Conservation (phyloP, 2,888 invertebrate species). For the Branchellion lobata region DNA sequence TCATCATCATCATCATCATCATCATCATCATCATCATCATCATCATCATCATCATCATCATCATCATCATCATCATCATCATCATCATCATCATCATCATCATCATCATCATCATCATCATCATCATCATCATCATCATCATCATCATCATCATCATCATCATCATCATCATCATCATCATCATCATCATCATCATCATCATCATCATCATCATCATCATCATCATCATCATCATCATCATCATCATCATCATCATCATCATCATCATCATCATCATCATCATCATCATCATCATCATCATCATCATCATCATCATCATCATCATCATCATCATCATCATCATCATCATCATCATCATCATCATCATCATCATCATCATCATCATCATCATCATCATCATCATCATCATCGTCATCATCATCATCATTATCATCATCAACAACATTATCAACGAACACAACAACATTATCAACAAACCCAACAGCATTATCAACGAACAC, state of each 20-base stretch:
- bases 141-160: not conserved
- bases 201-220: too few relatives aligned
- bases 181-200: too few relatives aligned
- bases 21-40: slow-evolving; percentile 35
- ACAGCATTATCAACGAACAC: too few relatives aligned
- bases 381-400: slow-evolving; percentile 9
- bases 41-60: slow-evolving; percentile 30
- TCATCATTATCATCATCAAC: not conserved
- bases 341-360: not conserved
- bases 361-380: slow-evolving; percentile 1
- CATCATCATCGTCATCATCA: slow-evolving; percentile 6
- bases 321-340: not conserved
- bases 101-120: too few relatives aligned
- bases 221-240: too few relatives aligned
- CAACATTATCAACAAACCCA: too few relatives aligned
- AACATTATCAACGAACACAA: too few relatives aligned
- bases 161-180: too few relatives aligned
- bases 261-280: slow-evolving; percentile 6
- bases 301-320: not conserved
- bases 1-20: slow-evolving; percentile 20
- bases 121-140: slow-evolving; percentile 12
- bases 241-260: too few relatives aligned
- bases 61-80: too few relatives aligned
- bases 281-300: not conserved
- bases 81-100: too few relatives aligned